Conservation (phyloP, 2,113 vertebrate species). For the Peromyscus polionotus region DNA sequence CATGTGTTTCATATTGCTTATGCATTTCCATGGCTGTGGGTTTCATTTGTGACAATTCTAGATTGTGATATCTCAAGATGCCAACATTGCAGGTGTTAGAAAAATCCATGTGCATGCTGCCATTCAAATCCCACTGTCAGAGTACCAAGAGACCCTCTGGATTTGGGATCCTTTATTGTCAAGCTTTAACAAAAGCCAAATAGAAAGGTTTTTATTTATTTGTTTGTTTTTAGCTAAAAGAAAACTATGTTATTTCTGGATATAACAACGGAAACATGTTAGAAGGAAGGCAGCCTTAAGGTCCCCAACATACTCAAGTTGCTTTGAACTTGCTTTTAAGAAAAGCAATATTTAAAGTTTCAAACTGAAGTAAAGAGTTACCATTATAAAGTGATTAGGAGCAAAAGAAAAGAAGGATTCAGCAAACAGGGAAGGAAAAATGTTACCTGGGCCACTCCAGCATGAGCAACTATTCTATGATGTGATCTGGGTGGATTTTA, state of each 20-base stretch:
- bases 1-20: not conserved
- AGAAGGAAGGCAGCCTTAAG: not conserved
- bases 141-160: not conserved
- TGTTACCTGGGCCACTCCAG: not conserved
- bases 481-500: not conserved
- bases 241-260: slow-evolving; percentile 25
- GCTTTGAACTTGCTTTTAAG: slow-evolving; percentile 11
- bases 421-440: not conserved
- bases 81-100: not conserved
- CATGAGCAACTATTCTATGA: not conserved
- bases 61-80: not conserved
- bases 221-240: not conserved
- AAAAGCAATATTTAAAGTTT: slow-evolving; percentile 6
- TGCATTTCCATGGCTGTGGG: not conserved
- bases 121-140: not conserved
- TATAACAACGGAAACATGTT: not conserved
- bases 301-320: not conserved
- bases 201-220: not conserved
- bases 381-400: not conserved
- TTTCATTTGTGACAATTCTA: not conserved
- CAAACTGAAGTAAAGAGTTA: not conserved
- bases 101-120: not conserved
- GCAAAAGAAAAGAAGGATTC: not conserved
- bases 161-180: not conserved
- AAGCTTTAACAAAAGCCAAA: not conserved